Conservation (phyloP, 2,797 vertebrate species). For the Tauraco hartlaubi region DNA sequence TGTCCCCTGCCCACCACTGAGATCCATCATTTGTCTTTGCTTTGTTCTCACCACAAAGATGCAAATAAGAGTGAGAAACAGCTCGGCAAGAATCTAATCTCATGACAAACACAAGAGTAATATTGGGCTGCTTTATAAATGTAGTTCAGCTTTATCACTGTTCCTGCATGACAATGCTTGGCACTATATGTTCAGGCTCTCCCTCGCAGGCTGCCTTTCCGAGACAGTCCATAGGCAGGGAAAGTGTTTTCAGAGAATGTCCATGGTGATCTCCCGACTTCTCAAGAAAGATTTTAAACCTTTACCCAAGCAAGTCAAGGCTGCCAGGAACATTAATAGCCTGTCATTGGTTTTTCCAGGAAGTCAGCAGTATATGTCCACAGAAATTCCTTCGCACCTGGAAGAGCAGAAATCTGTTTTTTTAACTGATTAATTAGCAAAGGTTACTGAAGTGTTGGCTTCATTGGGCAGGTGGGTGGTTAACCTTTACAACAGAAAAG, state of each 20-base stretch:
- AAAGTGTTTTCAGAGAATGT: not conserved
- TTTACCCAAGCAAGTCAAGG: not conserved
- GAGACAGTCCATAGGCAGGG: accelerated
- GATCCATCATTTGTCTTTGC: not conserved
- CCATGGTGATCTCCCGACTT: not conserved
- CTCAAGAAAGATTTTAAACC: not conserved
- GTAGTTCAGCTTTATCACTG: not conserved
- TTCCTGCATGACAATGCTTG: not conserved
- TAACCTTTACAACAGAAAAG: not conserved
- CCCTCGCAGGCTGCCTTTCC: not conserved
- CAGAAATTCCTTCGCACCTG: not conserved
- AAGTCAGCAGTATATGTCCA: accelerated
- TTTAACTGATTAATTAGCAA: not conserved
- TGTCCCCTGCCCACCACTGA: not conserved
- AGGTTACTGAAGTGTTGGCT: not conserved
- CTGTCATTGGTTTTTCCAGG: not conserved
- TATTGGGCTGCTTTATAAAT: not conserved
- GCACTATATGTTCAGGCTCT: accelerated
- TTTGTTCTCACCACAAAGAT: conserved; percentile 1
- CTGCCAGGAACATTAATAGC: not conserved
- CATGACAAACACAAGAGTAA: not conserved
- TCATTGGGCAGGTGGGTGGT: not conserved
- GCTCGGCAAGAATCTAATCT: not conserved
- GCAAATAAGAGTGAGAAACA: not conserved
- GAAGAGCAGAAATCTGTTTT: not conserved